Evolutionary conservation across 2,113 vertebrate genomes (phyloP), one percentile per base, ranked within the genome.

Genomic region (Heterocephalus glaber): DNA sequence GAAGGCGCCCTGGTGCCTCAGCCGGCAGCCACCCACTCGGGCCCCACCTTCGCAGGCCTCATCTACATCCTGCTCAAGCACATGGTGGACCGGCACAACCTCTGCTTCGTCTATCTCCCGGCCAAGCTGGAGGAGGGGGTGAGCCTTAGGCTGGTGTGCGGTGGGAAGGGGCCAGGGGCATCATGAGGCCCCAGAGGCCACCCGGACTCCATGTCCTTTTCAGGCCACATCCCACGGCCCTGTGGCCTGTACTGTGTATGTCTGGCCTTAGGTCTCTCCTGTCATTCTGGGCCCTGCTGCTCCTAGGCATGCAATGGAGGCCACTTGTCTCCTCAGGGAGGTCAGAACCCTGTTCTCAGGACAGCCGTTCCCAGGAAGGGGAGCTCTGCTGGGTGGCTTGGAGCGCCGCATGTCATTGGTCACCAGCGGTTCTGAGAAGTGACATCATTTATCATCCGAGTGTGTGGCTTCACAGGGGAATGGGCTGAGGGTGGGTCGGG

Each of bases 61-160:
- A 98, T 99, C 92, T 99, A 99, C 97, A 98, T 99, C 86, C 77
- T 99, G 24, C 98, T 99, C 90, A 99, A 99, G 97, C 98, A 99
- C 97, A 80, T 99, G 97, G 99, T 99, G 86, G 99, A 99, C 98
- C 99, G 99, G 95, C 98, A 99, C 93, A 99, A 99, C 98, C 98
- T 99, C 76, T 99, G 99, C 98, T 99, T 99, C 0, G 98, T 98
- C 0, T 99, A 99, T 96, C 98, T 99, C 56, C 99, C 99, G 0
- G 98, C 99, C 76, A 99, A 99, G 90, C 98, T 99, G 63, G 99
- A 99, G 95, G 98, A 98, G 74, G 98, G 98, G 86, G 99, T 99
- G 74, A 49, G 74, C 44, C 26, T 7, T 5, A 17, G 14, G 6
- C 44, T 17, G 7, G 24, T 49, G 28, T 33, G 6, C 24, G 12